phyloP scores from a whole-genome alignment of 2,113 vertebrate genomes.

The Coturnix japonica region DNA sequence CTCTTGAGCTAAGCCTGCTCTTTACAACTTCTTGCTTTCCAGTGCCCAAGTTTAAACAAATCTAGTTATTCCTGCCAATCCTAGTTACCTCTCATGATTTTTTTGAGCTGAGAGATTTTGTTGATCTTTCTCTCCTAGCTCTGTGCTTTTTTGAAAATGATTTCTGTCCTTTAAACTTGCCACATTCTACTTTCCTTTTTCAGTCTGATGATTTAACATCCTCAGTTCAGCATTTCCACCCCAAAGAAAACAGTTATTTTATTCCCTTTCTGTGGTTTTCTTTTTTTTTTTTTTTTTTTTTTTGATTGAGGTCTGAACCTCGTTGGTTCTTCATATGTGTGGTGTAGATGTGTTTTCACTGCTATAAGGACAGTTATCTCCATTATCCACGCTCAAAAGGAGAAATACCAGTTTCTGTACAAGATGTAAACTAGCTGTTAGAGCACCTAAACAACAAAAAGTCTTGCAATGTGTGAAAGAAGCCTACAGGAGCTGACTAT shows the following conservation, averaged over 20 bases:
- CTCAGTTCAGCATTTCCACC: neutral
- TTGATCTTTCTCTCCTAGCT: neutral
- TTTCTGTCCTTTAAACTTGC: neutral
- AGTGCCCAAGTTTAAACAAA: conserved; percentile 21
- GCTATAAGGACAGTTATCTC: neutral
- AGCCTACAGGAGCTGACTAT: neutral
- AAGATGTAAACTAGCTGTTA: neutral
- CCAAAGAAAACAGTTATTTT: neutral
- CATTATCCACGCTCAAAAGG: neutral
- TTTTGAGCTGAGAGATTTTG: neutral
- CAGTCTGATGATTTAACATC: neutral
- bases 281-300: neutral
- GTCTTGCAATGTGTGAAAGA: neutral
- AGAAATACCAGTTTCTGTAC: neutral
- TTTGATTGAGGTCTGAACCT: neutral
- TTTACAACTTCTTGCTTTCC: conserved; percentile 19
- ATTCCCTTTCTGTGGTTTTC: neutral
- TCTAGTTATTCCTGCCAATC: neutral
- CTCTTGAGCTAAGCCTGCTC: conserved; percentile 5
- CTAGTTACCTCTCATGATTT: neutral
- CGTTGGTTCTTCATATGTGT: neutral
- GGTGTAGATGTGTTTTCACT: neutral
- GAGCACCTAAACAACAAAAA: neutral
- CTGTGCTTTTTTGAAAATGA: neutral
- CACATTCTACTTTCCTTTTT: neutral